A percentile compares a stretch with the other conserved stretches of the same genome.
phyloP scores from a whole-genome alignment of 2,797 vertebrate genomes.

The Peromyscus nudipes region DNA sequence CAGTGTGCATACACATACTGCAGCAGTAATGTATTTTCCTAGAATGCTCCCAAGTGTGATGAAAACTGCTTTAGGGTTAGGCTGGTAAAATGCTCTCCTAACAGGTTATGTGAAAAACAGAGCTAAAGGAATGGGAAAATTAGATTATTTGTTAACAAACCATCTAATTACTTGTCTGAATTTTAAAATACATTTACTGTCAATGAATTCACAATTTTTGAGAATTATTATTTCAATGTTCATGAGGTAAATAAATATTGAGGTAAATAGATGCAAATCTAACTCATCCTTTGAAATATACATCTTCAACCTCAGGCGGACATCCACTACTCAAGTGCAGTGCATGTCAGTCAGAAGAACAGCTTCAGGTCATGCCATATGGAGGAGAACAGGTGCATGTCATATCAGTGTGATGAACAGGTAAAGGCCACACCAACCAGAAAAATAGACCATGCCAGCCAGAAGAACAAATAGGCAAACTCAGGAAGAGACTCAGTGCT shows the following conservation, averaged over 20 bases:
- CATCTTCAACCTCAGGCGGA: neutral
- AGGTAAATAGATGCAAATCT: neutral
- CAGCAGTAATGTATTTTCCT: neutral
- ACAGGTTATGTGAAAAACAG: neutral
- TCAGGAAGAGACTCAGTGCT: neutral
- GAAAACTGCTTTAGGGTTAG: neutral
- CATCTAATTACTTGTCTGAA: neutral
- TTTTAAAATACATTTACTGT: neutral
- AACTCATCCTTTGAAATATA: neutral
- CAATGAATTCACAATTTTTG: neutral
- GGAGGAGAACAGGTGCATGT: neutral
- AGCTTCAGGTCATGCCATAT: neutral
- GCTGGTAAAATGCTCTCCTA: neutral
- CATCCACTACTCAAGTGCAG: neutral
- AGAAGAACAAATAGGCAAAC: neutral
- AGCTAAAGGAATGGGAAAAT: neutral
- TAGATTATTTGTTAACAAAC: neutral
- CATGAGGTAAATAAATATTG: neutral
- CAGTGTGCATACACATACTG: neutral
- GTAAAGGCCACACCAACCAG: neutral
- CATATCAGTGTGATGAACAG: no score
- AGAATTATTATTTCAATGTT: neutral
- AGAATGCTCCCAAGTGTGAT: neutral
- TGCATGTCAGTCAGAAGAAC: neutral
- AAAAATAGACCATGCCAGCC: neutral